Conservation (phyloP, 1,140 invertebrate genomes). For the Eumaeus atala region DNA sequence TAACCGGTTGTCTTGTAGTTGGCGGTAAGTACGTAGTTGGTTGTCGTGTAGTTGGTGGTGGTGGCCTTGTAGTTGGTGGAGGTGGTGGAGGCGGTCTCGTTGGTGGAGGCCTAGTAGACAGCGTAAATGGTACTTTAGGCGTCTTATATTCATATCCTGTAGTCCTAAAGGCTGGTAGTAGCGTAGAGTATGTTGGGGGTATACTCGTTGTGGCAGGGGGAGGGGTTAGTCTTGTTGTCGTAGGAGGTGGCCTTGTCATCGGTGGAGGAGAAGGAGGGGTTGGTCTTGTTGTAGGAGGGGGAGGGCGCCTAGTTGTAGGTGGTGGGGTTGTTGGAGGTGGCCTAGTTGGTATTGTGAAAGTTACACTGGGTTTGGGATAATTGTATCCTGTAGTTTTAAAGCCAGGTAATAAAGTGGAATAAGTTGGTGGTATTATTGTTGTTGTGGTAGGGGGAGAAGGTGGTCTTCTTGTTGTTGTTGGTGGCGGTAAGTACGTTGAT, state of each 20-base stretch:
- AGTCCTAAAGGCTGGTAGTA: slow-evolving; percentile 6
- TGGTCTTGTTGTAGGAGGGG: slow-evolving; percentile 19
- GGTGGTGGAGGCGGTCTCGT: slow-evolving; percentile 25
- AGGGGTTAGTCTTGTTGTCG: slow-evolving; percentile 5
- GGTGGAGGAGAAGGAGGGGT: slow-evolving; percentile 23
- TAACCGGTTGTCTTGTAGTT: slow-evolving; percentile 14
- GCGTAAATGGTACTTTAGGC: slow-evolving; percentile 26
- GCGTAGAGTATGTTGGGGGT: slow-evolving; percentile 11
- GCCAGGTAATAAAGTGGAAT: slow-evolving; percentile 14
- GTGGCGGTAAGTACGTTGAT: slow-evolving; percentile 17
- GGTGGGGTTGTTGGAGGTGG: slow-evolving; percentile 18
- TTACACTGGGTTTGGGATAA: slow-evolving; percentile 28
- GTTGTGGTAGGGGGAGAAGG: slow-evolving; percentile 14
- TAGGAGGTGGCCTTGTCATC: slow-evolving; percentile 12
- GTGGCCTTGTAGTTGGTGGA: slow-evolving; percentile 17
- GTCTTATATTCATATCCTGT: slow-evolving; percentile 31
- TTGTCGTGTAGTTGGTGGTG: slow-evolving; percentile 20
- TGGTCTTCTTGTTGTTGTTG: slow-evolving; percentile 20
- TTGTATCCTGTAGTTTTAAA: slow-evolving; percentile 24
- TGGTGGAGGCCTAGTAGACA: slow-evolving; percentile 23
- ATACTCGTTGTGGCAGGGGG: not conserved
- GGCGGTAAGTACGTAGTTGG: slow-evolving; percentile 20
- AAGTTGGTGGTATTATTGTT: slow-evolving; percentile 9
- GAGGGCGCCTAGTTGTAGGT: slow-evolving; percentile 16
- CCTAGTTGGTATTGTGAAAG: slow-evolving; percentile 28